Evolutionary conservation across 1,140 invertebrate genomes (phyloP).

Genomic region (Helicoverpa zea): DNA sequence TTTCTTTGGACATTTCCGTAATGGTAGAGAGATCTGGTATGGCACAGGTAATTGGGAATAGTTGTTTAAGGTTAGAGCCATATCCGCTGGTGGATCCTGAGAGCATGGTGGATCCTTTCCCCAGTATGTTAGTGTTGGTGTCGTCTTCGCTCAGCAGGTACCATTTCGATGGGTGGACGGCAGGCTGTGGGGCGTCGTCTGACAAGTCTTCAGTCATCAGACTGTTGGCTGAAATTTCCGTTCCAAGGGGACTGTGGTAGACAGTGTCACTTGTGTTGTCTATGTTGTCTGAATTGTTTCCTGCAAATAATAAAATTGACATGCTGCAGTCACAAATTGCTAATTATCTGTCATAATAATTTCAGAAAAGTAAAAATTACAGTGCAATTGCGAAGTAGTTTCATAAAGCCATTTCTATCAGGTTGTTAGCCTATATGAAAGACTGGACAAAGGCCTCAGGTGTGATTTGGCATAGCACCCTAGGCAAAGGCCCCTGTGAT

Average conservation of each 20-base stretch:
- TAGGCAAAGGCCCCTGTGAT: too few species aligned
- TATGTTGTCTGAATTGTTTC: not conserved
- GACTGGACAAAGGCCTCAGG: too few species aligned
- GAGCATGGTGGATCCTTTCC: slow-evolving; percentile 8
- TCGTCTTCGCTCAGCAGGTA: slow-evolving; percentile 79
- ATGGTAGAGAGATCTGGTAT: slow-evolving; percentile 79
- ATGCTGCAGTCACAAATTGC: too few species aligned
- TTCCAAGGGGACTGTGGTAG: slow-evolving; percentile 55
- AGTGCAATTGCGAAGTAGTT: too few species aligned
- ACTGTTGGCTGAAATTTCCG: slow-evolving; percentile 61
- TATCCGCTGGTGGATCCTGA: slow-evolving; percentile 29
- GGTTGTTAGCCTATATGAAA: too few species aligned
- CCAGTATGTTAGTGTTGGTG: slow-evolving; percentile 60
- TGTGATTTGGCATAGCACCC: too few species aligned
- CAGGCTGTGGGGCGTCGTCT: slow-evolving; percentile 52
- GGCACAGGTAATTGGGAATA: slow-evolving; percentile 77
- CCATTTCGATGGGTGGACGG: slow-evolving; percentile 62
- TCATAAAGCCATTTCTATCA: too few species aligned
- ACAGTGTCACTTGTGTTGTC: slow-evolving; percentile 45
- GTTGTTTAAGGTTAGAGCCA: slow-evolving; percentile 70
- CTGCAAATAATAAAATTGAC: slow-evolving; percentile 11
- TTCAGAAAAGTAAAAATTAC: too few species aligned
- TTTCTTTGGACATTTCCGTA: slow-evolving; percentile 75
- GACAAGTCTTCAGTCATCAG: slow-evolving; percentile 80
- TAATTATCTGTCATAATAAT: not conserved